Conservation (phyloP, 2,113 vertebrate species). For the Eclectus roratus region DNA sequence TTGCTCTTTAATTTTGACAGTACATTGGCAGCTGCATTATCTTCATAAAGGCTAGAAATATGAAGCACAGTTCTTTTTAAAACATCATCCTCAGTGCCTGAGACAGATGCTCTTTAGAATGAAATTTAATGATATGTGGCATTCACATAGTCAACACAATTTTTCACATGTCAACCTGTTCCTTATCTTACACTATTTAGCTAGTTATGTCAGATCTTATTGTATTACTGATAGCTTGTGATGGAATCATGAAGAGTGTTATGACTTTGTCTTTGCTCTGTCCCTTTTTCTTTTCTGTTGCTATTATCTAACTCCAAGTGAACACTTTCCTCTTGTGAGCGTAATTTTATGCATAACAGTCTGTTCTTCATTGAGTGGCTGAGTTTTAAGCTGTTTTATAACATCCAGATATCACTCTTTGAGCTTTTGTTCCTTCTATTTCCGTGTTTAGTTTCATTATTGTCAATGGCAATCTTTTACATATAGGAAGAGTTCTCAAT, state of each 20-base stretch:
- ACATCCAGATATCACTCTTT: background rate
- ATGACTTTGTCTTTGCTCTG: background rate
- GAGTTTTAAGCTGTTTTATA: background rate
- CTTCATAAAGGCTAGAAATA: background rate
- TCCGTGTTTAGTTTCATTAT: background rate
- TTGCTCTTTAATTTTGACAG: conserved; percentile 17
- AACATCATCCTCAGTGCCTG: background rate
- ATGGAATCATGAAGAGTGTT: background rate
- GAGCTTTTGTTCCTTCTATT: background rate
- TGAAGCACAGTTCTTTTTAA: background rate
- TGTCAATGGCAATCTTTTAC: background rate
- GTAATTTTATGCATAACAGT: background rate
- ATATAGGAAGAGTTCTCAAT: background rate
- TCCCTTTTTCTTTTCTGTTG: background rate
- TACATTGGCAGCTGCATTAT: background rate
- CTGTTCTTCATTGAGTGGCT: background rate
- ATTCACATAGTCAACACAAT: background rate
- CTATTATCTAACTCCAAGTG: background rate
- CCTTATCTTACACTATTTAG: background rate
- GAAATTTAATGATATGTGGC: background rate
- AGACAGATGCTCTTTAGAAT: background rate
- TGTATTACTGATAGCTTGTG: background rate
- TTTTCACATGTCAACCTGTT: background rate
- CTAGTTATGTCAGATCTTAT: background rate
- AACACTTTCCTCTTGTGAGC: background rate